These are phyloP conservation scores for Pseudocheirus occidentalis DNA, from an alignment of 2,797 vertebrate species.

Conservation along the genomic window DNA sequence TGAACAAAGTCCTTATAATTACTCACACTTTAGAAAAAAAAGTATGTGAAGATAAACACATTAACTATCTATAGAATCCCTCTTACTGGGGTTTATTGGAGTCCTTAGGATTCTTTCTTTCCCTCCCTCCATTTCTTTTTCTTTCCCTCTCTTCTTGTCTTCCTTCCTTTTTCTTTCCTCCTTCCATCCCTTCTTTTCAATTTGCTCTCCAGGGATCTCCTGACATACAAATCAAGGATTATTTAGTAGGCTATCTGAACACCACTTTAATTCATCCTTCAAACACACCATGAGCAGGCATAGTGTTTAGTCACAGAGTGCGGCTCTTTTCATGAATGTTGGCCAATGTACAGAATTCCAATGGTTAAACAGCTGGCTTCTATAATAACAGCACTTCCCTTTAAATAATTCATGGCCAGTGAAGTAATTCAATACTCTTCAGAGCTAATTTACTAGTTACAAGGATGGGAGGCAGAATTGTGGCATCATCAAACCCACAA, in stretches of 20 bases:
- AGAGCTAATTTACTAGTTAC: constrained; percentile 63
- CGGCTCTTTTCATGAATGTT: constrained; percentile 66
- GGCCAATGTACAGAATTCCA: constrained; percentile 72
- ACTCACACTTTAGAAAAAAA: constrained; percentile 57
- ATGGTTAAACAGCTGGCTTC: constrained; percentile 80
- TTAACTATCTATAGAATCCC: constrained; percentile 61
- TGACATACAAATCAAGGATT: constrained; percentile 62
- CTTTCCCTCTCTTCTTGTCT: too few relatives aligned
- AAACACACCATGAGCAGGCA: constrained; percentile 45
- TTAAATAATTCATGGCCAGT: constrained; percentile 76
- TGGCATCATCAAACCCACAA: constrained; percentile 58
- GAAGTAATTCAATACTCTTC: constrained; percentile 76
- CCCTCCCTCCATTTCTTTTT: too few relatives aligned
- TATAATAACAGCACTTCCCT: constrained; percentile 75
- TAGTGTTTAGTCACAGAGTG: constrained; percentile 53
- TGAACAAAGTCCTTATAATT: constrained; percentile 61
- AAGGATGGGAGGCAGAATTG: constrained; percentile 56
- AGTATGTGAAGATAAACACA: constrained; percentile 51
- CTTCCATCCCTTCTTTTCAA: not conserved
- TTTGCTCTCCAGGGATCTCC: constrained; percentile 63
- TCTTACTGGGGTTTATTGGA: constrained; percentile 63
- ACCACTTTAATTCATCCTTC: constrained; percentile 57
- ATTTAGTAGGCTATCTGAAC: constrained; percentile 64
- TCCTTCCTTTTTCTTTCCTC: not conserved
- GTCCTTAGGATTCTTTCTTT: constrained; percentile 42